Base-by-base conservation (phyloP, 2,888 invertebrate genomes). In the Catocala sponsa region DNA sequence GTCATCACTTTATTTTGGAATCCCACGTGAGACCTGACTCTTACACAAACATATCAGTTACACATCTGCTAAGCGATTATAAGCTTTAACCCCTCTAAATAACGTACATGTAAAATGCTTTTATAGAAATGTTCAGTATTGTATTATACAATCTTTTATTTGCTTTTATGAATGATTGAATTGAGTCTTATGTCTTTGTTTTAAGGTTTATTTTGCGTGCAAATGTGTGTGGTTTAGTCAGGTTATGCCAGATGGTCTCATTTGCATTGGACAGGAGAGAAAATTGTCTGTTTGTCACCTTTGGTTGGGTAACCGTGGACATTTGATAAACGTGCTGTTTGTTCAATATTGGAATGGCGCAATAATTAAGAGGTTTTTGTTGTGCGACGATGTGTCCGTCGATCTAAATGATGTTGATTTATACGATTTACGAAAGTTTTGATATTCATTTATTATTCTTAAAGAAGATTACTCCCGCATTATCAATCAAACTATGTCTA, bases 221-320 rank as follows among this genome's bases (percentile, higher is more conserved):
- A 72, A 59, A 60, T 59, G 0, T 32, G 5, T 7, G 25, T 73
- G 74, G 68, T 72, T 67, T 47, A 65, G 68, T 67, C 66, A 68
- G 68, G 77, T 71, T 75, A 76, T 74, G 79, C 76, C 84, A 87
- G 85, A 86, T 86, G 84, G 81, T 79, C 85, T 88, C 87, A 88
- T 89, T 90, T 89, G 86, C 89, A 89, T 88, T 72, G 85, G 87
- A 86, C 87, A 87, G 84, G 85, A 84, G 84, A 81, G 86, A 86
- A 88, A 83, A 88, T 87, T 86, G 87, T 84, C 83, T 85, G 84
- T 85, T 85, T 88, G 85, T 85, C 87, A 89, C 86, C 86, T 88
- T 84, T 78, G 76, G 79, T 75, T 74, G 77, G 77, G 72, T 79
- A 76, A 74, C 72, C 78, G 73, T 77, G 72, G 71, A 75, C 73